Conservation (phyloP, 2,888 invertebrate genomes). For the Nephrotoma guestfalica region DNA sequence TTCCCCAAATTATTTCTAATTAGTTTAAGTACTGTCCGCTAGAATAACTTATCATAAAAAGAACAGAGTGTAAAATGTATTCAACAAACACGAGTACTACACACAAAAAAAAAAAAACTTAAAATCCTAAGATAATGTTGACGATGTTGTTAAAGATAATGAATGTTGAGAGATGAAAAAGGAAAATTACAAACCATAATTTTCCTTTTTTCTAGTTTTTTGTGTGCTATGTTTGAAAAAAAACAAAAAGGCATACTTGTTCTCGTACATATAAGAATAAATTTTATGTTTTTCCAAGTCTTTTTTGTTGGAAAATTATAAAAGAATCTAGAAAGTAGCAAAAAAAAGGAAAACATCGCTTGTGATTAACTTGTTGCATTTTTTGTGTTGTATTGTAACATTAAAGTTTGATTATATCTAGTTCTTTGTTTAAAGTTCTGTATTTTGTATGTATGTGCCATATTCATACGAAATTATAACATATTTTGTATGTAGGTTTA, state of each 20-base stretch:
- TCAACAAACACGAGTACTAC: background rate
- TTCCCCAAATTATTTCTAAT: background rate
- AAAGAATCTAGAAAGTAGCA: background rate
- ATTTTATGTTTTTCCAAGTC: background rate
- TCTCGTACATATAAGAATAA: background rate
- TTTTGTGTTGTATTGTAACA: background rate
- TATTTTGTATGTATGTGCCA: background rate
- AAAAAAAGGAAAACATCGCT: background rate
- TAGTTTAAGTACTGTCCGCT: background rate
- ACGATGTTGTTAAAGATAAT: background rate
- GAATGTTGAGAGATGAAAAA: background rate
- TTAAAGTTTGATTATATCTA: background rate
- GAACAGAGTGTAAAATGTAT: background rate
- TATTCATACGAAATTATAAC: background rate
- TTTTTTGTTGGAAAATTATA: background rate
- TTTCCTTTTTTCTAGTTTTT: background rate
- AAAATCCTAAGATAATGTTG: background rate
- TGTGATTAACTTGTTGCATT: background rate
- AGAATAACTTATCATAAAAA: background rate
- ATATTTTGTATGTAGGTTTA: background rate
- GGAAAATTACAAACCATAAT: background rate
- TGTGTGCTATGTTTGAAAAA: background rate
- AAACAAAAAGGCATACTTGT: background rate
- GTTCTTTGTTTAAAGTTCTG: background rate
- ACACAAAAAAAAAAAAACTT: background rate